phyloP scores from a whole-genome alignment of 64 coral and sea anemone genomes.

The Montipora efflorescens region DNA sequence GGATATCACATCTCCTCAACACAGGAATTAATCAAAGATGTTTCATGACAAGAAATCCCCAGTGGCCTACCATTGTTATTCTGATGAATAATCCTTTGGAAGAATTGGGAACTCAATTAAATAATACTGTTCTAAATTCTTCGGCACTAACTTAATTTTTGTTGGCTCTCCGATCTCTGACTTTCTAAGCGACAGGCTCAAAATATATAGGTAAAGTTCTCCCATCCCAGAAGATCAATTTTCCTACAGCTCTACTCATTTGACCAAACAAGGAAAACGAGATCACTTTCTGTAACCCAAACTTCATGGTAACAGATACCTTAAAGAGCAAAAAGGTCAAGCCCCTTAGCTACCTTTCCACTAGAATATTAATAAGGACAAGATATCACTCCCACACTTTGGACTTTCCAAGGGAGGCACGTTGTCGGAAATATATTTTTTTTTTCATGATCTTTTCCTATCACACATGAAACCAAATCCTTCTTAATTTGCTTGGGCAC shows the following conservation, averaged over 20 bases:
- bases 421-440: background rate
- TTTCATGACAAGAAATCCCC: background rate
- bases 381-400: background rate
- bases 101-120: background rate
- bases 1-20: background rate
- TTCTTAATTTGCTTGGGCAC: background rate
- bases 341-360: background rate
- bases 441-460: background rate
- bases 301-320: background rate
- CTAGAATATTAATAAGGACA: background rate
- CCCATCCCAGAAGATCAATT: background rate
- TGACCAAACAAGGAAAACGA: background rate
- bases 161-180: background rate
- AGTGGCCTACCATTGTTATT: background rate
- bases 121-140: background rate
- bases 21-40: background rate
- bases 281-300: background rate
- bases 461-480: background rate
- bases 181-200: background rate
- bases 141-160: background rate
- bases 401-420: background rate
- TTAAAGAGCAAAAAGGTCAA: background rate
- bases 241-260: background rate
- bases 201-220: background rate
- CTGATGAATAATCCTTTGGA: background rate